Evolutionary conservation across 2,113 vertebrate species (phyloP).

Genomic region (Corynorhinus townsendii): DNA sequence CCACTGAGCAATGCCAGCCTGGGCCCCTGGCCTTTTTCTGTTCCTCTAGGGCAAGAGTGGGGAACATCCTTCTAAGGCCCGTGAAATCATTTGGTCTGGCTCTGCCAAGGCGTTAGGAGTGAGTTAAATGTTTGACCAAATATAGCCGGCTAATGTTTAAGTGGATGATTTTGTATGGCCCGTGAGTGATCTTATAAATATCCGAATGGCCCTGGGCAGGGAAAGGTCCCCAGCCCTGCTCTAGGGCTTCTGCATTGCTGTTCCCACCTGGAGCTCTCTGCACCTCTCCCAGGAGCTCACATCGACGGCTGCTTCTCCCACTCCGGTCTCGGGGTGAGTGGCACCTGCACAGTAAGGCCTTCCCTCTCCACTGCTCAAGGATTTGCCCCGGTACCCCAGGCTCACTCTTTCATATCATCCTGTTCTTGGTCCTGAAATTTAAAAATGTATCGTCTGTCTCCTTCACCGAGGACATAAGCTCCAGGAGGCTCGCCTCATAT

Average conservation of each 20-base stretch:
- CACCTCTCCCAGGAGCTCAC: background rate
- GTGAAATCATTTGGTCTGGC: no score
- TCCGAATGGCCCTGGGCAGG: no score
- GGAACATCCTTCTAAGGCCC: no score
- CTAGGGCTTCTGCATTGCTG: background rate
- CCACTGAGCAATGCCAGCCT: no score
- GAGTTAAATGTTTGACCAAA: no score
- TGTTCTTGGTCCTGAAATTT: background rate
- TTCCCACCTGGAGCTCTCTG: background rate
- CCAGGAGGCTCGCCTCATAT: background rate
- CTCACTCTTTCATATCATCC: background rate
- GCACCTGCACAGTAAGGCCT: background rate
- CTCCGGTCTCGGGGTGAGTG: background rate
- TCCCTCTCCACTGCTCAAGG: background rate
- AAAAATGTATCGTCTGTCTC: background rate
- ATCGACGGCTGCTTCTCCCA: background rate
- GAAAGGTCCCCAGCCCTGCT: no score
- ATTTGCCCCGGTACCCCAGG: background rate
- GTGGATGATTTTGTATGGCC: no score
- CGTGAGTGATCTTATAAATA: no score
- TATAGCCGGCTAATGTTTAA: no score
- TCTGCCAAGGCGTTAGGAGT: no score
- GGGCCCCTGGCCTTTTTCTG: background rate
- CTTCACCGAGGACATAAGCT: background rate
- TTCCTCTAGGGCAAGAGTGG: background rate